These are phyloP conservation scores for Melieria omissa DNA, from an alignment of 2,888 invertebrate species.

Conservation along the genomic window DNA sequence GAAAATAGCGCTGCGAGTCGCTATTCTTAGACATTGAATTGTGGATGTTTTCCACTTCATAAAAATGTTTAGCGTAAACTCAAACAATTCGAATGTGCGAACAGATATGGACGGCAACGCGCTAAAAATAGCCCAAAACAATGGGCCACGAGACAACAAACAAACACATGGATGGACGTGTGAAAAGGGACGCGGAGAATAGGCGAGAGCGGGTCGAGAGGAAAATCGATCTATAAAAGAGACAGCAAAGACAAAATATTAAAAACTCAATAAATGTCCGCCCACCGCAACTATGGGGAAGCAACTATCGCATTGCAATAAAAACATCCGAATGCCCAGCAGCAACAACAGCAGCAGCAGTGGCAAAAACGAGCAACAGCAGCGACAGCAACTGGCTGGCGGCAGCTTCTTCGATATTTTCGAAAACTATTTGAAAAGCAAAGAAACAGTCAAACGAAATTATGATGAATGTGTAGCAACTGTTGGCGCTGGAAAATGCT, in stretches of 20 bases:
- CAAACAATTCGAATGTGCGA: not conserved
- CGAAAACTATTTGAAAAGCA: no score
- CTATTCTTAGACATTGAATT: not conserved
- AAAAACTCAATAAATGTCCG: not conserved
- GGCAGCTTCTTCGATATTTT: no score
- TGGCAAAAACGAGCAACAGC: not conserved
- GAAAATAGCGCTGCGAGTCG: not conserved
- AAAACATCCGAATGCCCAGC: not conserved
- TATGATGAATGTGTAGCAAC: constrained; percentile 47
- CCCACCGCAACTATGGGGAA: no score
- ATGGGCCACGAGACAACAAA: not conserved
- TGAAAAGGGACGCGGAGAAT: no score
- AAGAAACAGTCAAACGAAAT: constrained; percentile 21
- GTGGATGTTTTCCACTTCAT: constrained; percentile 9
- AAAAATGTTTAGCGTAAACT: constrained; percentile 10
- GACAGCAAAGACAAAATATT: not conserved
- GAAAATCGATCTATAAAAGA: no score
- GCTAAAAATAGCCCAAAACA: not conserved
- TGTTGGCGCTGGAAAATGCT: constrained; percentile 22
- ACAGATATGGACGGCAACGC: no score
- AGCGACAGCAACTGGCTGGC: no score
- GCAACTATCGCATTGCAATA: not conserved
- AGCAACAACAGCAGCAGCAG: not conserved
- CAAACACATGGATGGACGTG: not conserved
- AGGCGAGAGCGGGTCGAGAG: no score